These are phyloP conservation scores for Drosophila cardini DNA, from an alignment of 1,140 invertebrate species.

Conservation along the genomic window DNA sequence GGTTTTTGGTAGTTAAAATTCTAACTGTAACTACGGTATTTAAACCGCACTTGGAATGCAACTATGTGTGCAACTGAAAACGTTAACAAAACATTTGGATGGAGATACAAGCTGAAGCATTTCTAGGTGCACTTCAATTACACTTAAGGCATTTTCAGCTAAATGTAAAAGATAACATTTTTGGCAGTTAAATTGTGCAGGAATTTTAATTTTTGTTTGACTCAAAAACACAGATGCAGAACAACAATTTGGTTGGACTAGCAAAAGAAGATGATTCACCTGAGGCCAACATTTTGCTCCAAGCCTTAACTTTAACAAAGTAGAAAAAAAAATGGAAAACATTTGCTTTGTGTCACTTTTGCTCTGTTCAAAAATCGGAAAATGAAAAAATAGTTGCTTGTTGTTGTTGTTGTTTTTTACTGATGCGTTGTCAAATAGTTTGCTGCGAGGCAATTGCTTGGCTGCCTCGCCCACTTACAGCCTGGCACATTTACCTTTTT, in stretches of 20 bases:
- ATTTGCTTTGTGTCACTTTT: slow-evolving; percentile 78
- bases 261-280: background rate
- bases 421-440: slow-evolving; percentile 73
- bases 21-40: background rate
- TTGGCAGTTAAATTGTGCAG: slow-evolving; percentile 38
- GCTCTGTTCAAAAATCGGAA: slow-evolving; percentile 16
- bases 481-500: slow-evolving; percentile 79
- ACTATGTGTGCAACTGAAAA: slow-evolving; percentile 5
- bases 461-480: slow-evolving; percentile 27
- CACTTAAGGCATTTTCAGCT: slow-evolving; percentile 18
- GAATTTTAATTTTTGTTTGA: slow-evolving; percentile 41
- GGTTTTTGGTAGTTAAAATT: background rate
- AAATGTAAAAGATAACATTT: slow-evolving; percentile 19
- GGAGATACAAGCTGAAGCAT: background rate
- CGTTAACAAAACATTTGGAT: background rate
- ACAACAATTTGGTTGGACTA: slow-evolving; percentile 34
- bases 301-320: slow-evolving; percentile 64
- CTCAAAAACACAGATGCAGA: slow-evolving; percentile 8
- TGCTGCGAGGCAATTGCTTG: slow-evolving; percentile 68
- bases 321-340: slow-evolving; percentile 60
- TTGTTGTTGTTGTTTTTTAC: too few relatives aligned
- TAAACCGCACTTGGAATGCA: slow-evolving; percentile 2
- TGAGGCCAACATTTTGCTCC: slow-evolving; percentile 47
- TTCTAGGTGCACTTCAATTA: background rate
- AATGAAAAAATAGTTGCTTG: background rate